Evolutionary conservation across 1,140 invertebrate species (phyloP).

Genomic region (Amyelois transitella): DNA sequence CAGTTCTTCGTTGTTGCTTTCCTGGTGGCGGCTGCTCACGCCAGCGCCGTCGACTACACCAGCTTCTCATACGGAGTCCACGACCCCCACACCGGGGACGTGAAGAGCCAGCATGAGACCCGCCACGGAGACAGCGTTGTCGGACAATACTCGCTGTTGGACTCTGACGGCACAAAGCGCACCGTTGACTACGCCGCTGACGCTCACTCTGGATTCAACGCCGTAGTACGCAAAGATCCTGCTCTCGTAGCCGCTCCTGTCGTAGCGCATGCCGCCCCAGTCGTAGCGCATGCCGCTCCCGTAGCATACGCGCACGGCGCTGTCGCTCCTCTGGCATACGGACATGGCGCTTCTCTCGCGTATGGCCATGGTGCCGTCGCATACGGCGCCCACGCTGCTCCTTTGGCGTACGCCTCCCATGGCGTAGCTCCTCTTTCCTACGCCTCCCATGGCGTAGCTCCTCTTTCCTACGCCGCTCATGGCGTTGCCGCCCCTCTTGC

Average conservation of each 20-base stretch:
- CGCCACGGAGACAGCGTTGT: conserved; percentile 75
- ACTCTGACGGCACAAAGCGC: conserved; percentile 69
- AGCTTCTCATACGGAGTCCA: conserved; percentile 69
- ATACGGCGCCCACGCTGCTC: conserved; percentile 22
- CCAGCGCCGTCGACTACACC: conserved; percentile 54
- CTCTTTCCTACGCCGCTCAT: conserved; percentile 13
- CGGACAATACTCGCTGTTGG: conserved; percentile 69
- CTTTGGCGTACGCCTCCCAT: conserved; percentile 11
- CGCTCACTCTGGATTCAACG: conserved; percentile 60
- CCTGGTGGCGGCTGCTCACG: conserved; percentile 50
- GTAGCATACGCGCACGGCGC: conserved; percentile 24
- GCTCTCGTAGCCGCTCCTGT: conserved; percentile 31
- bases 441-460: conserved; percentile 11
- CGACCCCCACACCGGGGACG: conserved; percentile 72
- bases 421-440: conserved; percentile 11
- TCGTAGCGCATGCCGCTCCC: conserved; percentile 22
- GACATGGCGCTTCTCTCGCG: conserved; percentile 10
- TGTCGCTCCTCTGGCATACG: conserved; percentile 17
- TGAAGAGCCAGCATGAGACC: conserved; percentile 70
- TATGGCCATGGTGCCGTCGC: conserved; percentile 20
- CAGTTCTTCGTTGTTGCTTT: conserved; percentile 57
- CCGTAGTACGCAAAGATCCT: conserved; percentile 53
- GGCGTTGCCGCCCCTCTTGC: conserved; percentile 21
- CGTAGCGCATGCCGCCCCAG: conserved; percentile 23
- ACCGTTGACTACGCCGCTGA: conserved; percentile 72